Evolutionary conservation across 2,888 invertebrate genomes (phyloP).

Genomic region (Campopleginae sp.): DNA sequence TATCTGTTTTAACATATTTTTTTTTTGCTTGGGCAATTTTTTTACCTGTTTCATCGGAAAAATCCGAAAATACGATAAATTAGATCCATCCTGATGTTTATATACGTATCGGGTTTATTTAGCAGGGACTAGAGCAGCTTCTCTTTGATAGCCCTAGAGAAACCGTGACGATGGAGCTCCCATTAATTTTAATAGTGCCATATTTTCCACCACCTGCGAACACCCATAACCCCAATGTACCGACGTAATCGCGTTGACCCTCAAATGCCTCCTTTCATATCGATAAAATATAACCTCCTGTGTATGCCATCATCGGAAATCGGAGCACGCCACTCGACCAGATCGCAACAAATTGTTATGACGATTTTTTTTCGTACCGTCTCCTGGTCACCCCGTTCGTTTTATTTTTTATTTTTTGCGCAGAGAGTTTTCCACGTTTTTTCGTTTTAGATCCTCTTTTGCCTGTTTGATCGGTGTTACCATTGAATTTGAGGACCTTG

Average conservation of each 20-base stretch:
- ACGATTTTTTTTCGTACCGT: constrained; percentile 69
- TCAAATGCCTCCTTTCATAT: constrained; percentile 53
- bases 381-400: constrained; percentile 34
- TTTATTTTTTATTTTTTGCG: background rate
- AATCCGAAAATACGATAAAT: background rate
- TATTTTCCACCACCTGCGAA: constrained; percentile 77
- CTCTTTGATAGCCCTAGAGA: constrained; percentile 41
- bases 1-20: no score
- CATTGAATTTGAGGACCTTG: background rate
- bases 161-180: constrained; percentile 68
- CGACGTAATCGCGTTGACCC: constrained; percentile 69
- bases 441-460: background rate
- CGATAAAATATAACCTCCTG: constrained; percentile 52
- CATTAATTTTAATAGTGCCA: constrained; percentile 78
- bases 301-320: constrained; percentile 22
- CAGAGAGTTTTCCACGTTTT: constrained; percentile 2
- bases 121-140: constrained; percentile 39
- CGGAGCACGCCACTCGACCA: constrained; percentile 38
- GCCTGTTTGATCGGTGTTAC: background rate
- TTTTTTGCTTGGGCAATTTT: background rate
- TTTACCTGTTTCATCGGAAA: background rate
- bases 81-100: background rate
- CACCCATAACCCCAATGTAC: constrained; percentile 69
- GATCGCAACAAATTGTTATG: constrained; percentile 73
- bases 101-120: constrained; percentile 25